phyloP scores from a whole-genome alignment of 2,113 vertebrate genomes.

The Numida meleagris region DNA sequence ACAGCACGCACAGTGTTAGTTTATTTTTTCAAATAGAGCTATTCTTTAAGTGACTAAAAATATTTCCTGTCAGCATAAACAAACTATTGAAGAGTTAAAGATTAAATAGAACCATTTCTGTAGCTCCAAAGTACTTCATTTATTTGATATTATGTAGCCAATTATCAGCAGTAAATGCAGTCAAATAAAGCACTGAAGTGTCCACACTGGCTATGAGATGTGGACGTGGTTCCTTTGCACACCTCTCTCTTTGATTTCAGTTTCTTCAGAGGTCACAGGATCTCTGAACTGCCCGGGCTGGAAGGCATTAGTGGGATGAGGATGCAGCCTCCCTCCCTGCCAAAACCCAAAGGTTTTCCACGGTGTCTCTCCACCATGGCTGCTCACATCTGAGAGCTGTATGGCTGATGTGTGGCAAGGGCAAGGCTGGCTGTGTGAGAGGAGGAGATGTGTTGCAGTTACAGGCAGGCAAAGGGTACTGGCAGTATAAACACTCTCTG shows the following conservation, averaged over 20 bases:
- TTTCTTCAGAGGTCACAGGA: neutral
- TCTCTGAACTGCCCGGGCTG: neutral
- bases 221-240: neutral
- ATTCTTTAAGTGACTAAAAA: neutral
- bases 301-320: neutral
- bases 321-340: neutral
- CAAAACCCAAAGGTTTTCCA: neutral
- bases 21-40: neutral
- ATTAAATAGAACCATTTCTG: neutral
- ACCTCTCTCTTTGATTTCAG: neutral
- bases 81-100: neutral
- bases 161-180: neutral
- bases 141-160: neutral
- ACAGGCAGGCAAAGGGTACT: neutral
- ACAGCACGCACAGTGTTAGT: neutral
- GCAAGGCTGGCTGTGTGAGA: neutral
- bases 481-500: neutral
- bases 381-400: neutral
- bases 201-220: neutral
- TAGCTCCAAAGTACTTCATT: neutral
- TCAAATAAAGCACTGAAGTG: neutral
- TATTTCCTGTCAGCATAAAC: neutral
- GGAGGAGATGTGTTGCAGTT: rapidly evolving
- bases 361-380: neutral
- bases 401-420: neutral